phyloP scores from a whole-genome alignment of 2,888 invertebrate genomes.

The Eilema caniola region DNA sequence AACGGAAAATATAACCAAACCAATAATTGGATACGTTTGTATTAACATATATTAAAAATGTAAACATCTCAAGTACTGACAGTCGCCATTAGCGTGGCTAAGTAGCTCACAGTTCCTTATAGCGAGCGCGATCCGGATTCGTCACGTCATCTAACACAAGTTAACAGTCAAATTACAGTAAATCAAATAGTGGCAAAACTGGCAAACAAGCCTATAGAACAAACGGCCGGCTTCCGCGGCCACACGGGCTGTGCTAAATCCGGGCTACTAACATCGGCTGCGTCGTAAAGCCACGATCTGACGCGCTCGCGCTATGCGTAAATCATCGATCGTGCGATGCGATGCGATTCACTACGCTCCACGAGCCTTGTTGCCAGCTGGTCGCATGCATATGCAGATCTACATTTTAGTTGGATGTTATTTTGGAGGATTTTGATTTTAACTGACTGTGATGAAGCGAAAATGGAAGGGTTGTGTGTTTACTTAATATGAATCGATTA shows the following conservation, averaged over 20 bases:
- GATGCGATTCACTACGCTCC: conserved; percentile 68
- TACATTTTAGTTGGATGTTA: background rate
- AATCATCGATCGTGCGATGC: conserved; percentile 79
- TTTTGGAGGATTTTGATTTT: background rate
- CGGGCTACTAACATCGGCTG: conserved; percentile 55
- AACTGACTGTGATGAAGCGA: background rate
- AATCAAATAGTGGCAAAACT: conserved; percentile 65
- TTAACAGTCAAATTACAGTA: conserved; percentile 67
- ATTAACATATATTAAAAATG: conserved; percentile 37
- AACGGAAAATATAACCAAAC: background rate
- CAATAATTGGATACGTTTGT: no score
- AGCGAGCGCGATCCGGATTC: conserved; percentile 45
- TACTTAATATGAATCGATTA: background rate
- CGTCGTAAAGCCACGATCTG: conserved; percentile 75
- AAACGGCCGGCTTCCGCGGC: conserved; percentile 65
- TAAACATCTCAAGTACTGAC: conserved; percentile 45
- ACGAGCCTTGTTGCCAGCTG: conserved; percentile 45
- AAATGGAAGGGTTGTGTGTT: background rate
- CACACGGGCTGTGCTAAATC: conserved; percentile 73
- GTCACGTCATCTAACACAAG: conserved; percentile 50
- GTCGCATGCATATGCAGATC: conserved; percentile 11
- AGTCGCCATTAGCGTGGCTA: conserved; percentile 40
- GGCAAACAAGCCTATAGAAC: conserved; percentile 63
- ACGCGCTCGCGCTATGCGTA: conserved; percentile 68
- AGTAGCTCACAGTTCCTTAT: conserved; percentile 48